Evolutionary conservation across 2,113 vertebrate species (phyloP), one percentile per base, ranked within the genome.

Genomic region (Catharus minimus): DNA sequence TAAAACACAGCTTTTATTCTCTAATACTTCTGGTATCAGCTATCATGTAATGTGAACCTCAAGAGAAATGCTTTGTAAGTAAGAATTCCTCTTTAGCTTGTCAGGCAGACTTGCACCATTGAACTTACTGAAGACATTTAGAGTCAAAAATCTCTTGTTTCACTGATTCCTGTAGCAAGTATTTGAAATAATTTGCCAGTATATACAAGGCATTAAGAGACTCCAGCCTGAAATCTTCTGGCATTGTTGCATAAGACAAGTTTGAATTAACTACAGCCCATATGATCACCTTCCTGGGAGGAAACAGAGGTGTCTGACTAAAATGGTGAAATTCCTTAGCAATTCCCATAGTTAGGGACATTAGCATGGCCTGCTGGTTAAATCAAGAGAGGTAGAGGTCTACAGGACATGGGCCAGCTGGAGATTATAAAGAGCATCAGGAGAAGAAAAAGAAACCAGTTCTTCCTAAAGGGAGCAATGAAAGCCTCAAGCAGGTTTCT

Each of bases 1-100:
- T 88, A n/a, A 88, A 85, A 46, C 43, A 64, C 32, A 50, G 39
- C 56, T 74, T 93, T 95, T 89, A 38, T 84, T 89, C 61, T 78
- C 39, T 89, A 44, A 84, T 78, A 62, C 32, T 71, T 62, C 49
- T 33, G 38, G 39, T 71, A 21, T 78, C 88, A 87, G 9, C 75
- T 90, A 7, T 78, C 47, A 11, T 38, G 36, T 71, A 60, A 82
- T 24, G 55, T 76, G 86, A 90, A 64, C 67, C 66, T 76, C 14
- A 1, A 68, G 89, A 86, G 39, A 82, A 93, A 82, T 53, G 64
- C 72, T 86, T 65, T 72, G 17, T 61, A 46, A 55, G 73, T 33
- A 55, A 67, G 57, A 85, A 47, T 46, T 66, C 43, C 56, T 32
- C 61, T 75, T 32, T 1, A 50, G 39, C 62, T 88, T 58, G 52